Evolutionary conservation across 1,140 invertebrate genomes (phyloP), one percentile per base, ranked within the genome.

Genomic region (Ceratina australensis): DNA sequence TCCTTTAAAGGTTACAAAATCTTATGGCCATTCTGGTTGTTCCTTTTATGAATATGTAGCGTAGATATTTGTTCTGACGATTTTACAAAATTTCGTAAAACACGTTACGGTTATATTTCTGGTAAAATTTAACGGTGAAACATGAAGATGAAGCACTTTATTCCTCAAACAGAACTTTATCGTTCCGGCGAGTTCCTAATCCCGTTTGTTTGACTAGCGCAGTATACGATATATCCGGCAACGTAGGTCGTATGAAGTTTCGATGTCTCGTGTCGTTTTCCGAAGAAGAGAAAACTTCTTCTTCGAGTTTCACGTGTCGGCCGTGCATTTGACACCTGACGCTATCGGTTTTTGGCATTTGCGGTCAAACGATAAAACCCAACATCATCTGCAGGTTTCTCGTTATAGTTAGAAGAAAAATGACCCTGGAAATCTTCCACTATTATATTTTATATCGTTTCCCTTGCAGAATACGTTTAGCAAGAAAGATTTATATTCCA

Each of bases 291-390:
- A 13, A n/a, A 64, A 54, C 26, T 54, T 63, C 59, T 52, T 63
- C 26, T 42, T 42, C 33, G 60, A 64, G 54, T 64, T 64, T 64
- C 60, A 8, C 26, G 4, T 42, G 26, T 4, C n/a, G 26, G 33
- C 15, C n/a, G 47, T 64, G 71, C 60, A n/a, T 42, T 73, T 73
- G 71, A 73, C 71, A 64, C 49, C 42, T 5, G 7, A 0, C 49
- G 26, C 26, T 64, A 73, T 73, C 71, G 47, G 47, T 64, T 73
- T 33, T 63, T 47, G n/a, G 42, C 15, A 61, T 72, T 72, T 61
- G 47, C 33, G 42, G 42, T 12, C 57, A 15, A 28, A 49, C 22
- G 24, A 24, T 33, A 47, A 28, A 20, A 24, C 2, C 52, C 28
- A 42, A n/a, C 50, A 54, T 68, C 66, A 20, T 42, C 28, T 8